phyloP scores from a whole-genome alignment of 2,113 vertebrate species.

The Myotis brandtii region DNA sequence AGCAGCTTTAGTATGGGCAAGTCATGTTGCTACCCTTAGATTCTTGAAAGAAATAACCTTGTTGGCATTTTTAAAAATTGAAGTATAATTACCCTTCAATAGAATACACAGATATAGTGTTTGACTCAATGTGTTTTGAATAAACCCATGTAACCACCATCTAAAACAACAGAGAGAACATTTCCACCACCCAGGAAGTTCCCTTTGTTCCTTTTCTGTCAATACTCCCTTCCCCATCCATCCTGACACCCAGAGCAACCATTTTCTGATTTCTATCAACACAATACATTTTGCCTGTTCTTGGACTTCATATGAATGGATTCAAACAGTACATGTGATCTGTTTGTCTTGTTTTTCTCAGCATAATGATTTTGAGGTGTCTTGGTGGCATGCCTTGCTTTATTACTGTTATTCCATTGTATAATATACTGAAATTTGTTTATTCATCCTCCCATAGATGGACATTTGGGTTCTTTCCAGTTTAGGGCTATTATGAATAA shows the following conservation, averaged over 20 bases:
- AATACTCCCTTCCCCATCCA: background rate
- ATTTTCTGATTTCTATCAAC: background rate
- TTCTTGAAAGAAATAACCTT: background rate
- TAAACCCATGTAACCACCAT: background rate
- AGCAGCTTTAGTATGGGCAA: background rate
- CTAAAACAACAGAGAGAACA: background rate
- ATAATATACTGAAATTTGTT: slow-evolving; percentile 8
- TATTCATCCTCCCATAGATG: slow-evolving; percentile 5
- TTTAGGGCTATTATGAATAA: background rate
- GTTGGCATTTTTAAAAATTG: background rate
- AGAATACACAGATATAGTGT: background rate
- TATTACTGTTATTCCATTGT: background rate
- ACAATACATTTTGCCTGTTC: background rate
- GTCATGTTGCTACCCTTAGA: background rate
- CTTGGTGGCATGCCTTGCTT: background rate
- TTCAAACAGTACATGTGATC: background rate
- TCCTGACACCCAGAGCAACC: background rate
- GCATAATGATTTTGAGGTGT: background rate
- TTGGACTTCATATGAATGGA: background rate
- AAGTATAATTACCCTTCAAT: background rate
- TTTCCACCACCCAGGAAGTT: background rate
- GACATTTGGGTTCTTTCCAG: slow-evolving; percentile 17
- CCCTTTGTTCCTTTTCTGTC: background rate
- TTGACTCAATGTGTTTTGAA: background rate
- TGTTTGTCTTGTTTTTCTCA: background rate